Conservation (phyloP, 2,888 invertebrate species). For the Apamea sordens region DNA sequence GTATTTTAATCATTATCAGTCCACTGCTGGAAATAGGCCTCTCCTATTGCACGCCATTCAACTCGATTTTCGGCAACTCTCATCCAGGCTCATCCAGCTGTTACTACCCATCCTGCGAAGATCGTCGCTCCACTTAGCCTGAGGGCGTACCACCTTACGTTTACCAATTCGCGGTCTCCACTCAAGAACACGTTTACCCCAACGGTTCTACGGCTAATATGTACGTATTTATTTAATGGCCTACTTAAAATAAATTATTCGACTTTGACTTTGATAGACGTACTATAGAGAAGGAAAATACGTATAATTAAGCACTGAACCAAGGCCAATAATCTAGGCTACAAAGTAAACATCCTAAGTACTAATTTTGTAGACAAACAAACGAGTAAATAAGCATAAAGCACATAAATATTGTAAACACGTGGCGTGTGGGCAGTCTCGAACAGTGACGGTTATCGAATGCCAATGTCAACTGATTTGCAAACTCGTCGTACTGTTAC, state of each 20-base stretch:
- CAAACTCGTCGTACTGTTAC: constrained; percentile 86
- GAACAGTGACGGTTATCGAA: constrained; percentile 74
- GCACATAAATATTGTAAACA: constrained; percentile 57
- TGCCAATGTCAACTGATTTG: constrained; percentile 88
- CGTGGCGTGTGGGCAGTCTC: constrained; percentile 62
- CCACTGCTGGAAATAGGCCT: too few species aligned
- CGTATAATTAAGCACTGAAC: background rate
- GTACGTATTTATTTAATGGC: too few species aligned
- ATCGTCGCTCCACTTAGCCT: too few species aligned
- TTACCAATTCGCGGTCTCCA: too few species aligned
- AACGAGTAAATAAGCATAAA: constrained; percentile 14
- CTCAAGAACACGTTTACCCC: too few species aligned
- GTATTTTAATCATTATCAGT: too few species aligned
- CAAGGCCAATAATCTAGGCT: background rate
- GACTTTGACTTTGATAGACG: background rate
- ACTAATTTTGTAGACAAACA: constrained; percentile 22
- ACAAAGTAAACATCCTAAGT: background rate
- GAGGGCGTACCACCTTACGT: too few species aligned
- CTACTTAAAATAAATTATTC: background rate
- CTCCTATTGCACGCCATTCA: too few species aligned
- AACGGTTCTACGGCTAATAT: too few species aligned
- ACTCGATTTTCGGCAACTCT: too few species aligned
- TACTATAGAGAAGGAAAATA: background rate
- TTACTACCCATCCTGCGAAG: too few species aligned
- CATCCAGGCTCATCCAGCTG: too few species aligned